Conservation (phyloP, 2,888 invertebrate species). For the Stomorhina lunata region DNA sequence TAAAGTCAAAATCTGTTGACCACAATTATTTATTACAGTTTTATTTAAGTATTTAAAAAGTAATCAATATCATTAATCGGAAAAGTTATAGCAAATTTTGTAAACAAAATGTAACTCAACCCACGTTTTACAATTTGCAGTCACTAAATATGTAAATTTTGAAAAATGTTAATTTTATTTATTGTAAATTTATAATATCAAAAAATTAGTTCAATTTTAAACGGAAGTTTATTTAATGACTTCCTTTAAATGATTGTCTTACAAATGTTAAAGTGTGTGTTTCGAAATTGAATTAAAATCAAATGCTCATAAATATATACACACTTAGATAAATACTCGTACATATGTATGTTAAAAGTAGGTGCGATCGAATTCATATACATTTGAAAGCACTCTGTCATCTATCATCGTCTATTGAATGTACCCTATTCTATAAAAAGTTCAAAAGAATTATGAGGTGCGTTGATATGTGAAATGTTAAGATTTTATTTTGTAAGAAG, state of each 20-base stretch:
- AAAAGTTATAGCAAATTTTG: neutral
- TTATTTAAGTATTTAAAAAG: neutral
- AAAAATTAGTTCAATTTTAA: constrained; percentile 31
- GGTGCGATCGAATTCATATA: no score
- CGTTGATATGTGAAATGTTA: no score
- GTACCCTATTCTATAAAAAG: no score
- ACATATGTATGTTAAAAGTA: no score
- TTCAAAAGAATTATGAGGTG: no score
- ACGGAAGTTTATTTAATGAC: constrained; percentile 48
- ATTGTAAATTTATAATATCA: neutral
- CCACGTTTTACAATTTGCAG: neutral
- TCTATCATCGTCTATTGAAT: no score
- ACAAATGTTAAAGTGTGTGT: neutral
- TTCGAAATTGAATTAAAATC: no score
- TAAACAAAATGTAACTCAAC: neutral
- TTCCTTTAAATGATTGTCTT: constrained; percentile 12
- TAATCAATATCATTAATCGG: neutral
- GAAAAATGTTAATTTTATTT: neutral
- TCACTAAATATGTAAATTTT: neutral
- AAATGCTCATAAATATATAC: no score
- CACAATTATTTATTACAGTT: neutral
- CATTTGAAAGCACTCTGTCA: no score
- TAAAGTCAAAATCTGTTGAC: constrained; percentile 6
- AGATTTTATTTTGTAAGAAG: no score
- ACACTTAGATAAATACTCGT: no score